Percentiles rank a stretch among this genome's conserved stretches.
phyloP scores from a whole-genome alignment of 1,140 invertebrate genomes.

The Drosophila subobscura region DNA sequence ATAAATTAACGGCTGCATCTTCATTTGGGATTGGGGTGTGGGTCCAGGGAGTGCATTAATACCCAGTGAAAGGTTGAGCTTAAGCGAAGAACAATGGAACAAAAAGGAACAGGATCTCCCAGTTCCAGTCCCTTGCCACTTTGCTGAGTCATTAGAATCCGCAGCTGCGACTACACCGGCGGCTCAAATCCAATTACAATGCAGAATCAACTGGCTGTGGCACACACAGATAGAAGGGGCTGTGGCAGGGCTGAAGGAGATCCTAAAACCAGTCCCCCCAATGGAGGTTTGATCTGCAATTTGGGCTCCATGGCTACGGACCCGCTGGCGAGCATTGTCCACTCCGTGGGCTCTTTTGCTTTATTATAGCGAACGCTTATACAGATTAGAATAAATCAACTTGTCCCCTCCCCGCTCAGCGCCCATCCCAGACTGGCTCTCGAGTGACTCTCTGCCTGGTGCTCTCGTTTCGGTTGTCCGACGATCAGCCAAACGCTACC shows the following conservation, averaged over 20 bases:
- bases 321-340: conserved; percentile 68
- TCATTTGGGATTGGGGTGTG: conserved; percentile 48
- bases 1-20: conserved; percentile 69
- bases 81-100: conserved; percentile 44
- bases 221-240: conserved; percentile 7
- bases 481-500: conserved; percentile 69
- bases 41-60: conserved; percentile 46
- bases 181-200: conserved; percentile 78
- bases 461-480: conserved; percentile 36
- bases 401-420: conserved; percentile 39
- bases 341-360: conserved; percentile 73
- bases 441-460: too few species aligned
- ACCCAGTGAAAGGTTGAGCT: conserved; percentile 42
- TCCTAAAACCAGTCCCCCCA: conserved; percentile 19
- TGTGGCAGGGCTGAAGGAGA: background rate
- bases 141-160: conserved; percentile 74
- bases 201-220: conserved; percentile 50
- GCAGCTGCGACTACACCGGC: conserved; percentile 70
- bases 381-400: conserved; percentile 81
- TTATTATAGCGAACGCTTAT: conserved; percentile 77
- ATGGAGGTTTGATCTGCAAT: conserved; percentile 45
- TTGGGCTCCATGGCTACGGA: conserved; percentile 31
- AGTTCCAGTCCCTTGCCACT: conserved; percentile 2
- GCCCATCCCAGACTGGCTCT: conserved; percentile 17
- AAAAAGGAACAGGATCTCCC: conserved; percentile 11